Conservation (phyloP, 2,113 vertebrate genomes). For the Rostratula benghalensis region DNA sequence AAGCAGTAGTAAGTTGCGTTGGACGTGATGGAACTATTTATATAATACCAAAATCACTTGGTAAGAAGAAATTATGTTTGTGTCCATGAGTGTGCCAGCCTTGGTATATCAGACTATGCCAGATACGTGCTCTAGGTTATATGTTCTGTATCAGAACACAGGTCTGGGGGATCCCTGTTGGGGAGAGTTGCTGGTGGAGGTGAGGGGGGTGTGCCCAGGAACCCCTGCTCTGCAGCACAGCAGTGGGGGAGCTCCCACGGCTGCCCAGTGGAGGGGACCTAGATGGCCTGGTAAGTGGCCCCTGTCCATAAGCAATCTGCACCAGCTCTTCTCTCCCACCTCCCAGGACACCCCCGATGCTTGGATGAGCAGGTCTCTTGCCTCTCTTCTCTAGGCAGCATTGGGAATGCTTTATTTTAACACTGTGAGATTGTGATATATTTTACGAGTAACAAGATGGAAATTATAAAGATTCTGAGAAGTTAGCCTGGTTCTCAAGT, state of each 20-base stretch:
- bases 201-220: rapidly evolving
- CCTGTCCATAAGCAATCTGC: not conserved
- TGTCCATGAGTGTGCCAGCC: not conserved
- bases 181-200: not conserved
- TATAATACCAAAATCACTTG: conserved; percentile 73
- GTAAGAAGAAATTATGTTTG: conserved; percentile 44
- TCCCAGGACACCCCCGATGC: rapidly evolving
- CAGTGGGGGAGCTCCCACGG: rapidly evolving
- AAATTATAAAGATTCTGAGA: not conserved
- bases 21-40: conserved; percentile 86
- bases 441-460: not conserved
- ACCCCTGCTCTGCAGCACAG: not conserved
- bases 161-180: not conserved
- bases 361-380: not conserved
- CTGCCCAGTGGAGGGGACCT: not conserved
- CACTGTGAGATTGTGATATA: not conserved
- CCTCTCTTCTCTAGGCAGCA: not conserved
- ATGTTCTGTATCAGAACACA: not conserved
- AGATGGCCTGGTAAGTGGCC: not conserved
- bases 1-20: conserved; percentile 79
- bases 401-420: not conserved
- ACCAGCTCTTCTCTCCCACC: not conserved
- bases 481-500: not conserved
- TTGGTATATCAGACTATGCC: not conserved
- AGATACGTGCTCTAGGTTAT: rapidly evolving